Base-by-base conservation (phyloP, 2,888 invertebrate species). In the Phalera bucephala region DNA sequence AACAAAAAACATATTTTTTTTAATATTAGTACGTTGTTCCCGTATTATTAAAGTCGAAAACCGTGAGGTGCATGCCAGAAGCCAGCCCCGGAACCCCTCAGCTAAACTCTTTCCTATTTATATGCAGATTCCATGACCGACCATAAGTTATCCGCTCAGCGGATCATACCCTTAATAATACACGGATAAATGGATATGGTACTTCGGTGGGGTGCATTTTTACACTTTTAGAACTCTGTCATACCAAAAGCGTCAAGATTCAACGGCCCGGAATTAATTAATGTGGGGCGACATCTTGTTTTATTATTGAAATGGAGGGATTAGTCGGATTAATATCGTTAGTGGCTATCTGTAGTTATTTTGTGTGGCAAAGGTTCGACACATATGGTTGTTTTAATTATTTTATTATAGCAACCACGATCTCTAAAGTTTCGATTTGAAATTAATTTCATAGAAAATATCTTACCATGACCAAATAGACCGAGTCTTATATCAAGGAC, bases 141-240 rank as follows among this genome's bases (percentile, higher is more conserved):
- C 83, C 87, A 86, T 87, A 89, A 87, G 87, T 88, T 87, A 86
- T 80, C 79, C 82, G 78, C 74, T 80, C 76, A 77, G 77, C 76
- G 86, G 83, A 86, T 87, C 86, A 87, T 79, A 72, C 74, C 73
- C 75, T 79, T 83, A 86, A 86, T 86, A 82, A 81, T 72, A 72
- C 73, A 61, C 71, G 74, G 79, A 78, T 80, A 80, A 81, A 82
- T 78, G 78, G 74, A 77, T 72, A 78, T 72, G 72, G 76, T 76
- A 68, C 73, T 72, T 49, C 55, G 54, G 73, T 81, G 33, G 58
- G 58, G 59, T 50, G 59, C 36, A 51, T 55, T 58, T 58, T 58
- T 58, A 45, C 41, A 43, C 44, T 50, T 82, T 72, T 75, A 61
- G 69, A 69, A 79, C 76, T 64, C 50, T 77, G 70, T 79, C 74